These are phyloP conservation scores for Dipodomys stephensi DNA, from an alignment of 2,113 vertebrate genomes.

Conservation along the genomic window DNA sequence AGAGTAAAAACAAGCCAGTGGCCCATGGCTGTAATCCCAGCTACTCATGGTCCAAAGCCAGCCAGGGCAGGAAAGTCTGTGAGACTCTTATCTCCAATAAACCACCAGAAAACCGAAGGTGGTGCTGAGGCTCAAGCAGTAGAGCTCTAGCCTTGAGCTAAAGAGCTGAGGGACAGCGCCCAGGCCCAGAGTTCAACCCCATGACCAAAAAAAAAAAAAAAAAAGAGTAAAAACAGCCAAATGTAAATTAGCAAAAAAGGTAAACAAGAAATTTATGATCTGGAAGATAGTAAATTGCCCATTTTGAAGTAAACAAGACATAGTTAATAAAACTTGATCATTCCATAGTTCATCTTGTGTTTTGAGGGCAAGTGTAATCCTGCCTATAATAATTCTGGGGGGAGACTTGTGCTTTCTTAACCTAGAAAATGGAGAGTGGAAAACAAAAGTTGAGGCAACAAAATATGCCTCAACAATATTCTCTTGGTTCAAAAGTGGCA, in stretches of 20 bases:
- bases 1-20: not conserved
- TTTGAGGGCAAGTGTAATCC: not conserved
- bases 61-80: too few species aligned
- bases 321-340: not conserved
- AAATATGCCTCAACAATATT: not conserved
- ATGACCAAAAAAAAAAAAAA: too few species aligned
- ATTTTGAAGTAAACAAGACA: not conserved
- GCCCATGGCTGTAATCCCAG: too few species aligned
- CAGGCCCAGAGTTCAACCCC: too few species aligned
- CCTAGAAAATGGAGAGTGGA: not conserved
- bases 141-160: too few species aligned
- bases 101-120: too few species aligned
- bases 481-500: not conserved
- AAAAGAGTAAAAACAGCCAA: not conserved
- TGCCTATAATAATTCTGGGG: not conserved
- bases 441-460: not conserved
- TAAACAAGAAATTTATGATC: slow-evolving; percentile 4
- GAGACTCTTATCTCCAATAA: too few species aligned
- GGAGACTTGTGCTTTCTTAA: not conserved
- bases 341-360: not conserved
- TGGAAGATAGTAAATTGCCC: not conserved
- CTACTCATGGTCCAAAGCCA: too few species aligned
- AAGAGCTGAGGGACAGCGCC: too few species aligned
- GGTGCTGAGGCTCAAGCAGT: too few species aligned
- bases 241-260: slow-evolving; percentile 2